phyloP scores from a whole-genome alignment of 2,888 invertebrate genomes.

The Syritta pipiens region DNA sequence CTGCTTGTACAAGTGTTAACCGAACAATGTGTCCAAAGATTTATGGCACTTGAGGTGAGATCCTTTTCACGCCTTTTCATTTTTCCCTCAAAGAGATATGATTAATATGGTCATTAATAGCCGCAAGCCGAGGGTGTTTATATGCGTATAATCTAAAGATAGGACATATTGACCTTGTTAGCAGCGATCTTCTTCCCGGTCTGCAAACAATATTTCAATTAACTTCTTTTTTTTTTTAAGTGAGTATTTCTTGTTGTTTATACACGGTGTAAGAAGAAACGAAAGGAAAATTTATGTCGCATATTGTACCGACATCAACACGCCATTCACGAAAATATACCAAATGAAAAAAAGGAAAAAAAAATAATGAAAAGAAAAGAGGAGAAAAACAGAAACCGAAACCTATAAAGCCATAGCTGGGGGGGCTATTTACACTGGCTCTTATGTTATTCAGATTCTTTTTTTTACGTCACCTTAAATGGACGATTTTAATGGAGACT shows the following conservation, averaged over 20 bases:
- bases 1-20: constrained; percentile 2
- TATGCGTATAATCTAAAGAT: background rate
- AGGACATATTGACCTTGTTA: constrained; percentile 23
- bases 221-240: no score
- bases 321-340: background rate
- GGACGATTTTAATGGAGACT: constrained; percentile 10
- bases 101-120: constrained; percentile 30
- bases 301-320: constrained; percentile 10
- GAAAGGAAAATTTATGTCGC: constrained; percentile 13
- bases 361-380: background rate
- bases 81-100: constrained; percentile 8
- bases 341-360: background rate
- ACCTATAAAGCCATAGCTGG: constrained; percentile 21
- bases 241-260: background rate
- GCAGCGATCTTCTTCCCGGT: constrained; percentile 34
- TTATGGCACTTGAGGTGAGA: constrained; percentile 10
- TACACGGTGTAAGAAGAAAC: background rate
- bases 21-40: background rate
- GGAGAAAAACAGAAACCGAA: background rate
- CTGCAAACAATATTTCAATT: constrained; percentile 44
- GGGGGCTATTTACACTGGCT: constrained; percentile 16
- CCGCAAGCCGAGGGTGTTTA: background rate
- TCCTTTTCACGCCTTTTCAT: constrained; percentile 6
- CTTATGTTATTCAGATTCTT: background rate
- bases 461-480: constrained; percentile 13